Evolutionary conservation across 2,888 invertebrate species (phyloP).

Genomic region (Mantis religiosa): DNA sequence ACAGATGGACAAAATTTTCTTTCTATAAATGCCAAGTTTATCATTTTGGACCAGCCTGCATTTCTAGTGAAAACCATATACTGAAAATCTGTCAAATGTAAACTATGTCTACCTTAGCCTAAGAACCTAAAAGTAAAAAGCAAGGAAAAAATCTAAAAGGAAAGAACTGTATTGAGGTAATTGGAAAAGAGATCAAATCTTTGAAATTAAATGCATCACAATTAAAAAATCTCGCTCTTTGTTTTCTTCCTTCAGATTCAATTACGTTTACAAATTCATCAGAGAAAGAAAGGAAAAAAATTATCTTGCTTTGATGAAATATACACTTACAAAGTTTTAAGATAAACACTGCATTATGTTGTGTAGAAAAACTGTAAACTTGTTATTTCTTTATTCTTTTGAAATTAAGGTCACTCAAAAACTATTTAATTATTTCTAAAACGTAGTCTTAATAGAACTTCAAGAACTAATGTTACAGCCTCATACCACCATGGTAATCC

Average conservation of each 20-base stretch:
- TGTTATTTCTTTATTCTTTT: not conserved
- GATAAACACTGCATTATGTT: not conserved
- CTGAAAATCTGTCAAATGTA: too few species aligned
- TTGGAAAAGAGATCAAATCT: not conserved
- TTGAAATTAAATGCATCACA: not conserved
- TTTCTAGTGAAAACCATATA: too few species aligned
- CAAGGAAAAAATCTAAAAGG: not conserved
- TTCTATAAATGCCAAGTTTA: too few species aligned
- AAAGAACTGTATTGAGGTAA: not conserved
- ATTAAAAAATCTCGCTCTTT: not conserved
- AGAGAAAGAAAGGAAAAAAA: not conserved
- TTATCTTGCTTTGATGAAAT: not conserved
- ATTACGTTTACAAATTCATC: not conserved
- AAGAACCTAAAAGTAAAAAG: not conserved
- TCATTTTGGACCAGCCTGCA: too few species aligned
- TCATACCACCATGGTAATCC: not conserved
- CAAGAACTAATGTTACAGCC: not conserved
- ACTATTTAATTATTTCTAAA: not conserved
- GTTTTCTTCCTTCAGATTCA: not conserved
- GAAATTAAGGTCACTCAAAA: not conserved
- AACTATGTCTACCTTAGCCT: too few species aligned
- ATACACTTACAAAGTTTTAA: not conserved
- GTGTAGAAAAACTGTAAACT: not conserved
- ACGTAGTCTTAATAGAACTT: not conserved
- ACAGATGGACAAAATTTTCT: too few species aligned